These are phyloP conservation scores for Eidolon helvum DNA, from an alignment of 2,113 vertebrate genomes.

Conservation along the genomic window DNA sequence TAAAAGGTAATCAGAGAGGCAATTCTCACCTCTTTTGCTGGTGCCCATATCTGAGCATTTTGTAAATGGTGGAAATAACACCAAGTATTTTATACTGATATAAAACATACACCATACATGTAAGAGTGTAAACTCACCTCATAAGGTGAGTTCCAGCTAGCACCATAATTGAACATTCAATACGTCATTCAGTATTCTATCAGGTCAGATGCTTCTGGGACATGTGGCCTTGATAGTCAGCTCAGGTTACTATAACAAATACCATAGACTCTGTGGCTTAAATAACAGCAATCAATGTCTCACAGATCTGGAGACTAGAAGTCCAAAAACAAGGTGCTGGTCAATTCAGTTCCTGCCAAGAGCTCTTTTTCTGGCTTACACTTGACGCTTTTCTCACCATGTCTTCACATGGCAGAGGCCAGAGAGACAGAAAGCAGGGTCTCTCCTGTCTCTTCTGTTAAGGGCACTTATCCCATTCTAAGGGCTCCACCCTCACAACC, in stretches of 20 bases:
- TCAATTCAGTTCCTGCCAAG: accelerated
- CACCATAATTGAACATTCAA: background rate
- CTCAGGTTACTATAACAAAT: background rate
- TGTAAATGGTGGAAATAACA: background rate
- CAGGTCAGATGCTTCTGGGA: background rate
- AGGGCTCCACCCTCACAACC: background rate
- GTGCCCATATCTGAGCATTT: background rate
- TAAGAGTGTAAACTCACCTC: background rate
- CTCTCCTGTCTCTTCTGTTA: background rate
- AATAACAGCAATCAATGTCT: background rate
- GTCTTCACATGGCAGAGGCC: background rate
- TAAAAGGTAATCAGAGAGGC: background rate
- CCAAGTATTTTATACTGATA: background rate
- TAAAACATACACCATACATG: background rate
- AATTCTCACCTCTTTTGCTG: background rate
- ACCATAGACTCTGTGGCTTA: background rate
- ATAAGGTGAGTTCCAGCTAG: background rate
- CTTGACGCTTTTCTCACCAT: background rate
- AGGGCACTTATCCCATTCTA: background rate
- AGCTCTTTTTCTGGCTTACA: background rate
- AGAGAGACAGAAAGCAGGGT: background rate
- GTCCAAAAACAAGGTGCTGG: background rate
- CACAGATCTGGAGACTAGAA: background rate
- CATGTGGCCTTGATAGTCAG: background rate
- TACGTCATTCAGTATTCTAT: background rate